Base-by-base conservation (phyloP, 2,113 vertebrate genomes). In the Eclectus roratus region DNA sequence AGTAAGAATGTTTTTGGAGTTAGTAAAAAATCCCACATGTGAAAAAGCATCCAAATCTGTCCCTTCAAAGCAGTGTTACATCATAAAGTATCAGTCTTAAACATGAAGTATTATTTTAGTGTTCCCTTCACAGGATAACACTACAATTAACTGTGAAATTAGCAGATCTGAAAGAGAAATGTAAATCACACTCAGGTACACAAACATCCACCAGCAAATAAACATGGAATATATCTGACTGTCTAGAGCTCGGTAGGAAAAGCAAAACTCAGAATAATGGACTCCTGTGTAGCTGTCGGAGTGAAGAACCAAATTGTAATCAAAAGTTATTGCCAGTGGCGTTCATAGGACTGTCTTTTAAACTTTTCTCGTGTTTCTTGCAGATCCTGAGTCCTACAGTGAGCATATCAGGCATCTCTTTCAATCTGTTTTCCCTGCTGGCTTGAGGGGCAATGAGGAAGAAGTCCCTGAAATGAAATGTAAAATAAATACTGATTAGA, bases 261-360 rank as follows among this genome's bases (percentile, higher is more conserved):
- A 25, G n/a, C 3, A 70, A 65, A 82, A 65, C 35, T 69, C 35
- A 52, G 33, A 58, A 39, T 71, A 76, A 84, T 29, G 14, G 27
- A 35, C n/a, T 77, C 4, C 5, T 39, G 29, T 2, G 17, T 53
- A 49, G 31, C 7, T 35, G 9, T 11, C 39, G 23, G 25, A n/a
- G 14, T 0, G 0, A 76, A 71, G 29, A 70, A 70, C 70, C 1
- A 18, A 13, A 20, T 35, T 4, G 3, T 2, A 76, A 46, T 3
- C 4, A 17, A 87, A 89, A 77, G 7, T 76, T 50, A 27, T 10
- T 35, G 50, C 27, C 13, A 18, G 3, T 31, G 4, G 8, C 71
- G 21, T 61, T 66, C 43, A 10, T 21, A 63, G 61, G 23, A 21
- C 19, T 61, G 35, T 21, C 11, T 61, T 17, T 61, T 39, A n/a